These are phyloP conservation scores for Portunus trituberculatus DNA, from an alignment of 1,140 invertebrate genomes.

Conservation along the genomic window DNA sequence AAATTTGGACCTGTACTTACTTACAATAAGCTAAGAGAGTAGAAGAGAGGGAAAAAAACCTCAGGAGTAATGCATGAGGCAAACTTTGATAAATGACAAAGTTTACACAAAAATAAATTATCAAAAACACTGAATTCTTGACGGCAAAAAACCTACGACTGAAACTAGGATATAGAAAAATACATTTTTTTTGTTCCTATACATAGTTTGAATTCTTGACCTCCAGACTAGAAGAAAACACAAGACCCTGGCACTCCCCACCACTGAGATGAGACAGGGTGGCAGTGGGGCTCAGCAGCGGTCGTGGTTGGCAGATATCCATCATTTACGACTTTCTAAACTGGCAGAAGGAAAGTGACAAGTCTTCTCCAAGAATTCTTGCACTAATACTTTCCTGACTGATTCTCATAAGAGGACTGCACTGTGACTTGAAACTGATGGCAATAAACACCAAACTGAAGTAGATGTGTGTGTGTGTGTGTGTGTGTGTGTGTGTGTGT, in stretches of 20 bases:
- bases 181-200: background rate
- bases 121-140: constrained; percentile 24
- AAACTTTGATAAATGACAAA: background rate
- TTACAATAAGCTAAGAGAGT: background rate
- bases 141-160: background rate
- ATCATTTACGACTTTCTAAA: background rate
- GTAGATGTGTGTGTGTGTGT: background rate
- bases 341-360: background rate
- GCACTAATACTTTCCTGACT: background rate
- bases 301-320: background rate
- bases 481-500: constrained; percentile 20
- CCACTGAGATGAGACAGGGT: background rate
- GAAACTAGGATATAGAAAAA: constrained; percentile 24
- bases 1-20: constrained; percentile 13
- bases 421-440: background rate
- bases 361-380: background rate
- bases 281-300: background rate
- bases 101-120: background rate
- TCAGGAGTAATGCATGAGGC: constrained; percentile 1
- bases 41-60: background rate
- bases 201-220: constrained; percentile 14
- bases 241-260: background rate
- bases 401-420: background rate
- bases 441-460: background rate
- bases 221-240: constrained; percentile 22